Evolutionary conservation across 2,797 vertebrate genomes (phyloP), one percentile per base, ranked within the genome.

Genomic region (Poecilia gillii): DNA sequence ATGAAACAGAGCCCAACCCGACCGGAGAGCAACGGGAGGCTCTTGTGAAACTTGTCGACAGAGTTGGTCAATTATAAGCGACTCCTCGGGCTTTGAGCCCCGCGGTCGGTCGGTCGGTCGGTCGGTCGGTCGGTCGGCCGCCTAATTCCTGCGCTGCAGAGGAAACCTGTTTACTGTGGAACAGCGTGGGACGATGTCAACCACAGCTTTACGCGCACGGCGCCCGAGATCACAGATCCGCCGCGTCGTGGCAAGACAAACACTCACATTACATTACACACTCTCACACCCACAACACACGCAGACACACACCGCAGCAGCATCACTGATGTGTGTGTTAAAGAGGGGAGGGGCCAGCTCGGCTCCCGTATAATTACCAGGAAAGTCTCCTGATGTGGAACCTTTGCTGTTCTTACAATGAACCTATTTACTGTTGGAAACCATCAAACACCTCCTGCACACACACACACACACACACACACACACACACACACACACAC

Each of bases 341-440:
- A 57, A 39, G 25, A 28, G n/a, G 36, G 41, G 78, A 74, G 18
- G 75, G 72, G 81, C 76, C 25, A 73, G 82, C 85, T 83, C 85
- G 89, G 85, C 85, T 83, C 81, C 88, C 78, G 87, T 91, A 87
- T 95, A 95, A 95, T 94, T 95, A 94, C 78, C 87, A 74, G 87
- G 87, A 89, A 93, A 90, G 86, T 90, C 93, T 94, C 92, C 90
- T 91, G 93, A 93, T 93, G 92, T 93, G 87, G 87, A 93, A 94
- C 91, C 93, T 95, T 94, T 93, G 91, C 94, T 91, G 90, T 92
- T 94, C 89, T 90, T 92, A 93, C 93, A 94, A 94, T 92, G 93
- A 94, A 94, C 92, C 93, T 90, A 94, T 95, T 95, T 94, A 94
- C 91, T 14, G 84, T 91, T 93, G 92, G 88, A 93, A 91, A 92